These are phyloP conservation scores for Tholera decimalis DNA, from an alignment of 2,888 invertebrate genomes.

Conservation along the genomic window DNA sequence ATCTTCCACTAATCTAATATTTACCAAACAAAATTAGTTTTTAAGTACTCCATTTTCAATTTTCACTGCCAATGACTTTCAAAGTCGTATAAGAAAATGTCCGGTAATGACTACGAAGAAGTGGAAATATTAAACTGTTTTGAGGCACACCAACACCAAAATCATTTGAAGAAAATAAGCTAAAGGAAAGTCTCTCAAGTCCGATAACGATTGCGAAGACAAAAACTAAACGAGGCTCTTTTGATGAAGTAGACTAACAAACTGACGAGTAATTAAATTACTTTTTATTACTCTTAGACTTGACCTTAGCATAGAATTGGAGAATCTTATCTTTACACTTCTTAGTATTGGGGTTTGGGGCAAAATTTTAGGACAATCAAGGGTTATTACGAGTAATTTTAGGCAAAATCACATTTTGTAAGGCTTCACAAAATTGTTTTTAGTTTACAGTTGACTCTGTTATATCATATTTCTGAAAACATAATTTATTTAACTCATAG, in stretches of 20 bases:
- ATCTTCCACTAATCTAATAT: slow-evolving; percentile 5
- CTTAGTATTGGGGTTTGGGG: not conserved
- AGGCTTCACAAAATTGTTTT: not conserved
- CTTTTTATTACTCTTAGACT: slow-evolving; percentile 13
- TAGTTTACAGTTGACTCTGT: not conserved
- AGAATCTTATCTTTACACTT: not conserved
- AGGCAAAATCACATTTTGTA: not conserved
- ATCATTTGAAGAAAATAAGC: slow-evolving; percentile 46
- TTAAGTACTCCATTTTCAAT: slow-evolving; percentile 21
- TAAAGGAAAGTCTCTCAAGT: slow-evolving; percentile 29
- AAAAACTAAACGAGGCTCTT: slow-evolving; percentile 46
- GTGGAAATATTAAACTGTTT: slow-evolving; percentile 48
- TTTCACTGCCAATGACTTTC: slow-evolving; percentile 20
- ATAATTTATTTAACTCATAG: not conserved
- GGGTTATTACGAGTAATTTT: not conserved
- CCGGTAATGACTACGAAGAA: slow-evolving; percentile 34
- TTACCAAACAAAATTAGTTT: slow-evolving; percentile 14
- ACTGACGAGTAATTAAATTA: slow-evolving; percentile 36
- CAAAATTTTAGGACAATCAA: not conserved
- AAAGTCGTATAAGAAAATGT: slow-evolving; percentile 32
- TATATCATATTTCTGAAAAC: not conserved
- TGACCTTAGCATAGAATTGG: not conserved
- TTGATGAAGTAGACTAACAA: slow-evolving; percentile 31
- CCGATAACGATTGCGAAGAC: slow-evolving; percentile 40
- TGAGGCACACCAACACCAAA: slow-evolving; percentile 27